Evolutionary conservation across 2,888 invertebrate genomes (phyloP), one percentile per base, ranked within the genome.

Genomic region (Holacanthella duospinosa): DNA sequence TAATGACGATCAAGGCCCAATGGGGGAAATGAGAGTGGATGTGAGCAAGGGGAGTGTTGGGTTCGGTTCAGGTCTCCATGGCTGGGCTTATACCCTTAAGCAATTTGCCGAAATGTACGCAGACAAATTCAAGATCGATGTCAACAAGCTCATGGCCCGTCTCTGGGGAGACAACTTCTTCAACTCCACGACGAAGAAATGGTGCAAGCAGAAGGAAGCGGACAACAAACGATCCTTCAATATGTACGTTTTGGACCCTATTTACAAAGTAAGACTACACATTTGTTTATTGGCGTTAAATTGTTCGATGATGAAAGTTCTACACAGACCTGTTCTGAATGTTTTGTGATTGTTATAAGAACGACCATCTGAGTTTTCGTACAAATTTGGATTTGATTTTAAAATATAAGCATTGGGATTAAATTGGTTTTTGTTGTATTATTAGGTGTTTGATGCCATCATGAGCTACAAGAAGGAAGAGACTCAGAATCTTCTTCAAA

Each of bases 161-260:
- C 81, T 92, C 66, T 99, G 99, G 99, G 99, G 99, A 76, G 97
- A 99, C 80, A 95, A 95, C 80, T 99, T 96, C 86, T 99, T 94
- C 84, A 94, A 95, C 75, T 82, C 88, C 67, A 88, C 89, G 77
- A 93, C 94, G 70, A 99, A 96, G 88, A 99, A 99, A 79, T 99
- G 99, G 99, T 83, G 88, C 63, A 93, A 93, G 79, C 87, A 87
- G 78, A 90, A 88, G 83, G 92, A 91, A 76, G 80, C 81, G 1
- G 93, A 91, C 67, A 91, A 93, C 84, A 93, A 93, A 79, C 88
- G 99, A 75, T 96, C 97, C 1, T 99, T 99, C 86, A 90, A 89
- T 79, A 94, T 96, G 88, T 99, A 96, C 80, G 92, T 99, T 75
- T 81, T 99, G 78, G 94, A 95, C 77, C 99, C 99, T 67, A 97